Percentiles rank a stretch among this genome's conserved stretches.
Evolutionary conservation across 2,113 vertebrate genomes (phyloP).

Genomic region (Loxodonta africana): DNA sequence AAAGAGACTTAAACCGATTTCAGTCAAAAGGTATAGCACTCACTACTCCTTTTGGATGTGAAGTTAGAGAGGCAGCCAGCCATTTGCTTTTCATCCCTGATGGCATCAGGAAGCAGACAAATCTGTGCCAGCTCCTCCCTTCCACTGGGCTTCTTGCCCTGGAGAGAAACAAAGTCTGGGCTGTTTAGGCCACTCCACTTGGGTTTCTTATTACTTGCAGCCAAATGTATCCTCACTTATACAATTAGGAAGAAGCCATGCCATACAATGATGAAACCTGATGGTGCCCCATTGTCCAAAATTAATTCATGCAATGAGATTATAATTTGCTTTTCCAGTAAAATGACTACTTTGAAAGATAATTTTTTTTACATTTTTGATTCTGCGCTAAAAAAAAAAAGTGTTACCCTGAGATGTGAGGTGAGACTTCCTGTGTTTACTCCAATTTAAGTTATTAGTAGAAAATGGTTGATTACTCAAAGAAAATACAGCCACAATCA

Average conservation of each 20-base stretch:
- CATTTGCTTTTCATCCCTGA: not conserved
- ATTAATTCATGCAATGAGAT: not conserved
- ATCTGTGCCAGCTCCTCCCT: not conserved
- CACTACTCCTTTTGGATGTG: not conserved
- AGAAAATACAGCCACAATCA: not conserved
- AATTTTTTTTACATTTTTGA: not conserved
- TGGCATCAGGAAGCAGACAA: not conserved
- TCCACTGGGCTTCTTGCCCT: not conserved
- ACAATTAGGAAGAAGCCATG: not conserved
- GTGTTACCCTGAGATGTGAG: slow-evolving; percentile 37
- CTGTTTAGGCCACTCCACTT: too few relatives aligned
- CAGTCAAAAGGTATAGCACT: not conserved
- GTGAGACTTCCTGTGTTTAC: slow-evolving; percentile 38
- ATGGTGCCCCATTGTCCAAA: not conserved
- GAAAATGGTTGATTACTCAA: slow-evolving; percentile 7
- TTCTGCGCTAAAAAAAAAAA: slow-evolving; percentile 9
- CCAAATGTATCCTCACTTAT: not conserved
- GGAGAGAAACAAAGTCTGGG: not conserved
- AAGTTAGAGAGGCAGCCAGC: rapidly evolving
- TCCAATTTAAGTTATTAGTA: slow-evolving; percentile 11
- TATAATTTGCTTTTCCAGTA: not conserved
- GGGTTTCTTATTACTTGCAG: not conserved
- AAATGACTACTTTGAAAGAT: not conserved
- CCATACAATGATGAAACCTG: not conserved
- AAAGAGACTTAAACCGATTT: not conserved